Conservation (phyloP, 2,888 invertebrate genomes). For the Patella caerulea region DNA sequence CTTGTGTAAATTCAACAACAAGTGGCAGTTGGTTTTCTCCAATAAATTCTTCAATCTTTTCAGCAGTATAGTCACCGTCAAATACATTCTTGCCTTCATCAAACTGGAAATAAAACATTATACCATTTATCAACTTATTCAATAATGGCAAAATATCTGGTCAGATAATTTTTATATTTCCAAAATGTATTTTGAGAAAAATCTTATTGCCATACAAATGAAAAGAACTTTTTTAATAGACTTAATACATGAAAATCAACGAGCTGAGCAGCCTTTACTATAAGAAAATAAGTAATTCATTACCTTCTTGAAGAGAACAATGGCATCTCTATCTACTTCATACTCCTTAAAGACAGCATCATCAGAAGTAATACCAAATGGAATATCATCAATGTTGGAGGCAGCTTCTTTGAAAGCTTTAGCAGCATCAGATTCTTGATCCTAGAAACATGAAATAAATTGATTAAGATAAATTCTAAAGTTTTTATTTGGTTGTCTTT, state of each 20-base stretch:
- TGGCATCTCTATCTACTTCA: conserved; percentile 83
- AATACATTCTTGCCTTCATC: conserved; percentile 70
- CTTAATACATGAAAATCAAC: no score
- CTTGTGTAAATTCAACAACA: conserved; percentile 96
- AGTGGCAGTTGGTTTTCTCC: conserved; percentile 87
- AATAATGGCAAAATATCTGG: not conserved
- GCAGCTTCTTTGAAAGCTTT: conserved; percentile 88
- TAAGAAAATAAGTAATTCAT: conserved; percentile 33
- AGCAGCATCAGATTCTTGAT: conserved; percentile 83
- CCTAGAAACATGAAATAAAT: conserved; percentile 71
- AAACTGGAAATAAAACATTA: conserved; percentile 60
- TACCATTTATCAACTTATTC: not conserved
- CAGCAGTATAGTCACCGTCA: conserved; percentile 75
- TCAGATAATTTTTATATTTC: not conserved
- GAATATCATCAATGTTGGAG: conserved; percentile 85
- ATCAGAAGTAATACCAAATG: conserved; percentile 88
- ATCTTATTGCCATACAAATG: not conserved
- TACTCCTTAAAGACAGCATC: conserved; percentile 85
- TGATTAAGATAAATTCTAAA: no score
- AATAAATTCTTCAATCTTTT: conserved; percentile 86
- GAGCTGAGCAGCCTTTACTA: no score
- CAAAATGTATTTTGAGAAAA: not conserved
- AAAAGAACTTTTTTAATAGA: not conserved
- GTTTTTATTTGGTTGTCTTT: no score
- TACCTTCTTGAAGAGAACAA: conserved; percentile 93